Base-by-base conservation (phyloP, 2,888 invertebrate species). In the Andrena haemorrhoa region DNA sequence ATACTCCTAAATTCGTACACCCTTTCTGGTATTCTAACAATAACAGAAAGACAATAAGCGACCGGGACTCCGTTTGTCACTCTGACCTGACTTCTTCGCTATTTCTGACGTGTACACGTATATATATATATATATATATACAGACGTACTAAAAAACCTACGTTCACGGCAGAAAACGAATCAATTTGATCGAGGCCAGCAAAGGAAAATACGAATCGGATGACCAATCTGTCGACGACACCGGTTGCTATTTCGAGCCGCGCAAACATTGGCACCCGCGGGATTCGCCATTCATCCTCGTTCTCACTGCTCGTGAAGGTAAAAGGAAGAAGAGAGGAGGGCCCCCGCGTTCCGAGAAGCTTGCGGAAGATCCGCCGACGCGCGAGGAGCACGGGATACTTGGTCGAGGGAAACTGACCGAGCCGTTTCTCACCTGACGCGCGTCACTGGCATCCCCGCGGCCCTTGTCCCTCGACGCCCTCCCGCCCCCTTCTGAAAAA, bases 361-460 rank as follows among this genome's bases (percentile, higher is more conserved):
- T 56, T 33, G 33, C 20, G 31, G 47, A 41, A 29, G 41, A 26
- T 31, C 26, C 31, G 23, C 12, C n/a, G 23, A 7, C 1, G 29
- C 26, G 61, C 29, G 51, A 69, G 60, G 10, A 4, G 4, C 20
- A 1, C n/a, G 26, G 65, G 41, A 26, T 2, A n/a, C 23, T 10
- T 68, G 72, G 73, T 70, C n/a, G n/a, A 41, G 47, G 64, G 68
- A 79, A 61, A 79, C 72, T 82, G 75, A 78, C 65, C 82, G 73
- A 83, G 65, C 68, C 68, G 72, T 78, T 85, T 84, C 81, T 86
- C 87, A 86, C 86, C 86, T 86, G 84, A 80, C 73, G 35, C 66
- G 58, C 20, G 69, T 47, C 49, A 53, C 41, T 63, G 68, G 72
- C 72, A 68, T 68, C 80, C 81, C 12, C 63, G 61, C 51, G 41